Evolutionary conservation across 1,140 invertebrate genomes (phyloP).

Genomic region (Bombus fervidus): DNA sequence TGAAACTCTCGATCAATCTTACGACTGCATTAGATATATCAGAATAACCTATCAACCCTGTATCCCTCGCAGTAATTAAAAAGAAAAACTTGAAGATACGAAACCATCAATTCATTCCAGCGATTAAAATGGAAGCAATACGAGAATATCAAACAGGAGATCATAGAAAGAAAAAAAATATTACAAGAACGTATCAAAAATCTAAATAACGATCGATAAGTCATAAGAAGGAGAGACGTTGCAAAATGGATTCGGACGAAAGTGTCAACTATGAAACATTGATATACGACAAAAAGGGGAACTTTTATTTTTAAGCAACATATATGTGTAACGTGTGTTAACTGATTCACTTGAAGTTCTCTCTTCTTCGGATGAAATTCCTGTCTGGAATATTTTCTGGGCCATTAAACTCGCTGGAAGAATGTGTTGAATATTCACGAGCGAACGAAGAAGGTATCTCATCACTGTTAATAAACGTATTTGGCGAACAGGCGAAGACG

Average conservation of each 20-base stretch:
- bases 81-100: too few relatives aligned
- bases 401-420: background rate
- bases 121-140: background rate
- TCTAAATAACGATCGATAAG: background rate
- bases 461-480: conserved; percentile 45
- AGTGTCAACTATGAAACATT: too few relatives aligned
- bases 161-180: background rate
- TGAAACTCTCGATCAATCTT: too few relatives aligned
- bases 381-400: background rate
- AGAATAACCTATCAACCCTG: too few relatives aligned
- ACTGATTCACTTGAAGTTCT: background rate
- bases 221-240: background rate
- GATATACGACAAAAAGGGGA: background rate
- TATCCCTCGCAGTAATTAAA: too few relatives aligned
- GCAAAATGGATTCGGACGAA: background rate
- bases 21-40: too few relatives aligned
- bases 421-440: conserved; percentile 26
- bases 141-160: background rate
- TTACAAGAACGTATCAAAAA: background rate
- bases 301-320: too few relatives aligned
- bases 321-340: background rate
- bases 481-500: conserved; percentile 45
- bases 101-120: too few relatives aligned
- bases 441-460: conserved; percentile 21
- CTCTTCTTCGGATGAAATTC: background rate